A percentile compares a stretch with the other conserved stretches of the same genome.
These are phyloP conservation scores for Cyclophora albipunctata DNA, from an alignment of 2,888 invertebrate genomes.

Conservation along the genomic window DNA sequence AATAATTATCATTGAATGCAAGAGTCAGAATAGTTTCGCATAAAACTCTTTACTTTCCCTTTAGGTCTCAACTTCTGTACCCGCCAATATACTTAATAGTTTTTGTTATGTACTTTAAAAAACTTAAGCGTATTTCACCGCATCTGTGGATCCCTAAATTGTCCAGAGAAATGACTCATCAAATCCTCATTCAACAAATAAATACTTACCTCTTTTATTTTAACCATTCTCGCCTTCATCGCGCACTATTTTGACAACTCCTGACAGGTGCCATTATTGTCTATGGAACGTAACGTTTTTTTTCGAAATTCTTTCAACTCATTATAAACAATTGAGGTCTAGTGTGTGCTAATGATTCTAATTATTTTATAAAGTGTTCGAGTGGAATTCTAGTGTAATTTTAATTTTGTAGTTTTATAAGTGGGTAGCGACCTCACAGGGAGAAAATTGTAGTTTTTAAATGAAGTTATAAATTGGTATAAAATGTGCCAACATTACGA, in stretches of 20 bases:
- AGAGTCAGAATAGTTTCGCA: too few species aligned
- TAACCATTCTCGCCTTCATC: constrained; percentile 39
- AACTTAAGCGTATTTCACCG: too few species aligned
- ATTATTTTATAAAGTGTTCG: constrained; percentile 12
- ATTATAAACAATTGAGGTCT: constrained; percentile 19
- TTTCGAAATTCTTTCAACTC: constrained; percentile 3
- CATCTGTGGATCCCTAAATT: constrained; percentile 18
- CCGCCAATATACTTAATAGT: too few species aligned
- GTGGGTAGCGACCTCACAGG: constrained; percentile 5
- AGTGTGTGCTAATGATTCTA: constrained; percentile 22
- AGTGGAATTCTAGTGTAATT: constrained; percentile 7
- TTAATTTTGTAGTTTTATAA: background rate
- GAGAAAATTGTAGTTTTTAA: constrained; percentile 17
- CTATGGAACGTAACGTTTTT: constrained; percentile 15
- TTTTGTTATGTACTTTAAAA: too few species aligned
- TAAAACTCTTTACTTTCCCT: too few species aligned
- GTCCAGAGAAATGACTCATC: constrained; percentile 43
- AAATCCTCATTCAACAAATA: constrained; percentile 35
- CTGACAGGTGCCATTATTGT: constrained; percentile 53
- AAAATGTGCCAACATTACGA: too few species aligned
- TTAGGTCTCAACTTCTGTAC: too few species aligned
- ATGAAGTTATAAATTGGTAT: too few species aligned
- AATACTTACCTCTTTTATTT: constrained; percentile 53
- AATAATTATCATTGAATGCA: too few species aligned
- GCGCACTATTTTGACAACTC: constrained; percentile 51